Base-by-base conservation (phyloP, 2,797 vertebrate genomes). In the Ambastaia sidthimunki region DNA sequence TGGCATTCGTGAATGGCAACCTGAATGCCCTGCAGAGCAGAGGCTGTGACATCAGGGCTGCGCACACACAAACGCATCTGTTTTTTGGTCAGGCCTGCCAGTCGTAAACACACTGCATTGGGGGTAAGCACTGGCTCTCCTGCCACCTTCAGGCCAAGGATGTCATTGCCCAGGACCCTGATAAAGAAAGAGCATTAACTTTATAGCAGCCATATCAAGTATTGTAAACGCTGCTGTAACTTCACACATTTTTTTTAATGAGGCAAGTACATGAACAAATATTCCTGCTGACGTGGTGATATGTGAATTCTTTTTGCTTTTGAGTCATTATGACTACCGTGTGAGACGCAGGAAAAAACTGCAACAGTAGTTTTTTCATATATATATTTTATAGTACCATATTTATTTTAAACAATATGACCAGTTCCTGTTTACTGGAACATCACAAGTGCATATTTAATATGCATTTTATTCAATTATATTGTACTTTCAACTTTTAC, bases 1-100 rank as follows among this genome's bases (percentile, higher is more conserved):
- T 96, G 96, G 88, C 96, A 98, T 85, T 98, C 96, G 6, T 97
- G 96, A 82, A 96, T 93, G 15, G 96, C 96, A 79, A 97, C 93
- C 87, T 97, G 96, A 87, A 97, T 94, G 80, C 96, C 96, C 89
- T 97, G 96, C 44, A 98, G 93, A 28, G 96, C 96, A 0, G 96
- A 97, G 78, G 96, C 96, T 1, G 96, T 97, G 81, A 96, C 96
- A 83, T 97, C 96, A 1, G 96, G 96, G 88, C 93, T 97, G 47
- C 95, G 93, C 72, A 96, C 91, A 83, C 96, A 98, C 87, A 98
- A 93, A 73, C 95, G 93, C 89, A 96, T 93, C 87, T 98, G 96
- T 68, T 95, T 93, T 88, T 96, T 97, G 86, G 94, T 97, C 84
- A 98, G 92, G 86, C 96, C 96, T 0, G 95, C 95, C 89, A 97